phyloP scores from a whole-genome alignment of 2,888 invertebrate genomes.

The Leptinotarsa tumamoca region DNA sequence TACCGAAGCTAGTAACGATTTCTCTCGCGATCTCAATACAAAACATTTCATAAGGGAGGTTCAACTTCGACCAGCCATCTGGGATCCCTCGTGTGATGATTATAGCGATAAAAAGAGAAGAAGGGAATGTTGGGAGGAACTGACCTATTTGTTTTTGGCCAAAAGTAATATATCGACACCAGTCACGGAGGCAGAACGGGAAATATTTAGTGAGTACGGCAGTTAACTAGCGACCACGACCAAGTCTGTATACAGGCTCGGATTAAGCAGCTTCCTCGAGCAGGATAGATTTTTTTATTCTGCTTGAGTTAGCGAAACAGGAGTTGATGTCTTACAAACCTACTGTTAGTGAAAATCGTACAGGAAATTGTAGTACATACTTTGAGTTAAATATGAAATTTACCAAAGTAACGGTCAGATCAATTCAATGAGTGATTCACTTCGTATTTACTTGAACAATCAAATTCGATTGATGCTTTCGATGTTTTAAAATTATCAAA shows the following conservation, averaged over 20 bases:
- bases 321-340: too few species aligned
- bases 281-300: too few species aligned
- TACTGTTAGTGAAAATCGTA: too few species aligned
- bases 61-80: conserved; percentile 20
- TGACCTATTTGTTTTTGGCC: conserved; percentile 17
- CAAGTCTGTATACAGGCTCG: background rate
- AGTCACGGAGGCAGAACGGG: conserved; percentile 14
- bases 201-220: conserved; percentile 14
- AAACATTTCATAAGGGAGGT: conserved; percentile 20
- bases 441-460: too few species aligned
- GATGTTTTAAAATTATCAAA: too few species aligned
- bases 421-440: too few species aligned
- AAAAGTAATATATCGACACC: conserved; percentile 1
- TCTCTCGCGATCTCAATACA: conserved; percentile 4
- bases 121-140: conserved; percentile 22
- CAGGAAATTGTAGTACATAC: too few species aligned
- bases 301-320: too few species aligned
- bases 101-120: conserved; percentile 22
- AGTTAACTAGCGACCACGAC: background rate
- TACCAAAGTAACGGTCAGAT: too few species aligned
- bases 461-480: too few species aligned
- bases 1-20: conserved; percentile 2
- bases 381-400: too few species aligned
- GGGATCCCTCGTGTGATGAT: conserved; percentile 18
- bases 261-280: background rate